Percentiles rank a stretch among this genome's conserved stretches.
Evolutionary conservation across 2,888 invertebrate genomes (phyloP).

Genomic region (Lochmaea capreae): DNA sequence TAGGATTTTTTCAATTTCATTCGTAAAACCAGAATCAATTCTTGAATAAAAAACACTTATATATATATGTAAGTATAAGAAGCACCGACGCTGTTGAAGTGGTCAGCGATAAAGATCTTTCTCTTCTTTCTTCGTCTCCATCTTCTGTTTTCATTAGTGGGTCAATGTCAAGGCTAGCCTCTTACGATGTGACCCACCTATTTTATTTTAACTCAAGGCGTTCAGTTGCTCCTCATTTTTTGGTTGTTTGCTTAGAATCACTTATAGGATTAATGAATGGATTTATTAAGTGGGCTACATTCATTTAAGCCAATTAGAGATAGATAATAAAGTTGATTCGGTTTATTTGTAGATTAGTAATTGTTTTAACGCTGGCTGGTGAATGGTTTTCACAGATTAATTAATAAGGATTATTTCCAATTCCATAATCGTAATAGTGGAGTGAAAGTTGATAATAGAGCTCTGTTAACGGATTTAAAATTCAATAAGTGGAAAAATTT

Average conservation of each 20-base stretch:
- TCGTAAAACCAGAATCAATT: too few species aligned
- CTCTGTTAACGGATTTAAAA: background rate
- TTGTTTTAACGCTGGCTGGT: background rate
- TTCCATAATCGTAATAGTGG: background rate
- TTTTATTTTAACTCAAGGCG: slow-evolving; percentile 14
- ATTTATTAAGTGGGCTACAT: background rate
- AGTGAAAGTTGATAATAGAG: background rate
- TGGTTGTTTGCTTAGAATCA: background rate
- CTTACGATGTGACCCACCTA: slow-evolving; percentile 37
- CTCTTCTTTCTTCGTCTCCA: slow-evolving; percentile 21
- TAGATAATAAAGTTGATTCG: background rate
- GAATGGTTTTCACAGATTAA: background rate
- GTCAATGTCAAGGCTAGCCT: slow-evolving; percentile 45
- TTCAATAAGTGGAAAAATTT: background rate
- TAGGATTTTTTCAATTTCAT: too few species aligned
- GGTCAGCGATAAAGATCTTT: background rate
- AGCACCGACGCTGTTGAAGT: slow-evolving; percentile 31
- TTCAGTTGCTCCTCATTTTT: background rate
- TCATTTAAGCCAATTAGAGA: background rate
- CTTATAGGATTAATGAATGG: background rate
- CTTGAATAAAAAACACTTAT: too few species aligned
- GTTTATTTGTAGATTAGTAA: background rate
- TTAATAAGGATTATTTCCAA: background rate
- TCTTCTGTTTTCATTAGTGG: slow-evolving; percentile 34
- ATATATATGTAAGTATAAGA: slow-evolving; percentile 6